These are phyloP conservation scores for Charina bottae DNA, from an alignment of 2,113 vertebrate species.

Conservation along the genomic window DNA sequence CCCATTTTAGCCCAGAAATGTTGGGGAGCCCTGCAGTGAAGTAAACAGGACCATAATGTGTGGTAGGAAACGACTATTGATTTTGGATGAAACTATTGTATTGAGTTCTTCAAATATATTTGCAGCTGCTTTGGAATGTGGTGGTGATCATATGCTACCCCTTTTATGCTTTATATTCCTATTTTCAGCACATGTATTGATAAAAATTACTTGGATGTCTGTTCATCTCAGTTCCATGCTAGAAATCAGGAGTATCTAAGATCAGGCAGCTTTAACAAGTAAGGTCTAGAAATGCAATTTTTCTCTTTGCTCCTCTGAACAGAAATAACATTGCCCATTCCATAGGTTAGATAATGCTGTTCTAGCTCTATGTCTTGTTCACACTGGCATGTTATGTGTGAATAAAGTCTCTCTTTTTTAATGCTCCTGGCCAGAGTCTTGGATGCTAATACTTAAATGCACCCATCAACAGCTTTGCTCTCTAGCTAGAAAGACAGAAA, in stretches of 20 bases:
- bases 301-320: conserved; percentile 58
- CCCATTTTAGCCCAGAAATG: no score
- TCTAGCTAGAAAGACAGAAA: conserved; percentile 12
- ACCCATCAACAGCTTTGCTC: conserved; percentile 41
- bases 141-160: conserved; percentile 32
- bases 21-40: neutral
- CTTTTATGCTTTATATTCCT: conserved; percentile 46
- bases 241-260: conserved; percentile 66
- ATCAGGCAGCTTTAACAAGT: conserved; percentile 64
- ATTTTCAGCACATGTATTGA: conserved; percentile 33
- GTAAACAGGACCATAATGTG: neutral
- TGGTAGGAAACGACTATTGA: neutral
- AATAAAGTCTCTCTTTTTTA: neutral
- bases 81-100: neutral
- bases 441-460: conserved; percentile 53
- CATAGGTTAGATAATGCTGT: conserved; percentile 53
- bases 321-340: conserved; percentile 48
- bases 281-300: conserved; percentile 60
- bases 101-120: no score
- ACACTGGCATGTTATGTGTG: conserved; percentile 21
- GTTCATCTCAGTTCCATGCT: conserved; percentile 53
- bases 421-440: neutral
- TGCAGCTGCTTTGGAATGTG: neutral
- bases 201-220: conserved; percentile 37
- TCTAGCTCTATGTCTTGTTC: conserved; percentile 60